These are phyloP conservation scores for Leptopilina myrica DNA, from an alignment of 2,888 invertebrate genomes.

Conservation along the genomic window DNA sequence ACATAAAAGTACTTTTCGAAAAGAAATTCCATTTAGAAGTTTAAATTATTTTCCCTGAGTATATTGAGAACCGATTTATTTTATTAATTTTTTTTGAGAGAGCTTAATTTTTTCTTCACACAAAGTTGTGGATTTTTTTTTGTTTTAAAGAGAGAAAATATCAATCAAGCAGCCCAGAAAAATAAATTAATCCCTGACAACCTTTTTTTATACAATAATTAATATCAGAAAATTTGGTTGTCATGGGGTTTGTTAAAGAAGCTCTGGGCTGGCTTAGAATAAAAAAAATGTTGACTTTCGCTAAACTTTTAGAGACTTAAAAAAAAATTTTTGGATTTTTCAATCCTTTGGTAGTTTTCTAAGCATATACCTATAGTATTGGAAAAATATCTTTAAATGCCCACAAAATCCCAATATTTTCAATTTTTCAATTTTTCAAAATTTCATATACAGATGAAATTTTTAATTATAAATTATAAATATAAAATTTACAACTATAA, in stretches of 20 bases:
- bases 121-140: neutral
- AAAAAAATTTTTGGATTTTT: neutral
- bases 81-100: neutral
- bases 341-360: neutral
- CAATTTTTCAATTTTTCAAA: too few species aligned
- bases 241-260: neutral
- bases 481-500: too few species aligned
- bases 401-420: neutral
- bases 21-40: neutral
- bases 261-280: slow-evolving; percentile 25
- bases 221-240: slow-evolving; percentile 14
- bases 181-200: slow-evolving; percentile 37
- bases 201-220: slow-evolving; percentile 19
- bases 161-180: slow-evolving; percentile 30
- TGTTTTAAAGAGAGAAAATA: neutral
- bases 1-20: neutral
- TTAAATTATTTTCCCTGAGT: neutral
- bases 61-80: neutral
- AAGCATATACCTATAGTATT: neutral
- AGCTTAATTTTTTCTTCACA: neutral
- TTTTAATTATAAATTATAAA: neutral
- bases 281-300: neutral
- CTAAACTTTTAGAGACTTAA: neutral
- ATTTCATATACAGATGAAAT: neutral
- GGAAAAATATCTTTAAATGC: neutral